Conservation (phyloP, 2,888 invertebrate genomes). For the Busseola fusca region DNA sequence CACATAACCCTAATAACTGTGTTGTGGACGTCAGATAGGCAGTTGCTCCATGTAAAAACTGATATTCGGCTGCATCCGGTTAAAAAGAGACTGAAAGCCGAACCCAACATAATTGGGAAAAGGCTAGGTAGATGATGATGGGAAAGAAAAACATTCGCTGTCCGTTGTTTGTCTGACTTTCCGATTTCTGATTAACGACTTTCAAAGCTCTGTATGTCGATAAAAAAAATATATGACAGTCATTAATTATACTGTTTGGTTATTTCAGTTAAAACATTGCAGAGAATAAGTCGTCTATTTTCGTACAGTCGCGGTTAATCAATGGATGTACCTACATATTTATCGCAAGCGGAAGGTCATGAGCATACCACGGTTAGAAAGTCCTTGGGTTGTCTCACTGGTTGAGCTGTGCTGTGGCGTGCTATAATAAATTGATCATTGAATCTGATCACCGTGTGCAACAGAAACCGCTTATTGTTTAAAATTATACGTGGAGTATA, state of each 20-base stretch:
- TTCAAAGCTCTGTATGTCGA: not conserved
- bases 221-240: constrained; percentile 6
- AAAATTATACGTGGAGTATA: constrained; percentile 13
- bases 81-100: not conserved
- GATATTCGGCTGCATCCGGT: not conserved
- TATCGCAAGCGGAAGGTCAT: constrained; percentile 30
- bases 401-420: constrained; percentile 16
- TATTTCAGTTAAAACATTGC: not conserved
- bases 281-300: constrained; percentile 26
- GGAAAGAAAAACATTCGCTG: not conserved
- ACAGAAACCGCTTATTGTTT: constrained; percentile 57
- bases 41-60: no score
- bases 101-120: not conserved
- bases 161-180: not conserved
- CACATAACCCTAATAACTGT: not conserved
- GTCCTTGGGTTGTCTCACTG: constrained; percentile 17
- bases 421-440: constrained; percentile 21
- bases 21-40: no score
- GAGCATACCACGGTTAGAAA: constrained; percentile 4
- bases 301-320: constrained; percentile 20
- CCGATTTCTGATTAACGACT: not conserved
- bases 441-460: constrained; percentile 40
- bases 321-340: constrained; percentile 23
- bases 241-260: constrained; percentile 12
- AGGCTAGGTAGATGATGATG: not conserved